Evolutionary conservation across 2,797 vertebrate genomes (phyloP), one percentile per base, ranked within the genome.

Genomic region (Heterohyrax brucei): DNA sequence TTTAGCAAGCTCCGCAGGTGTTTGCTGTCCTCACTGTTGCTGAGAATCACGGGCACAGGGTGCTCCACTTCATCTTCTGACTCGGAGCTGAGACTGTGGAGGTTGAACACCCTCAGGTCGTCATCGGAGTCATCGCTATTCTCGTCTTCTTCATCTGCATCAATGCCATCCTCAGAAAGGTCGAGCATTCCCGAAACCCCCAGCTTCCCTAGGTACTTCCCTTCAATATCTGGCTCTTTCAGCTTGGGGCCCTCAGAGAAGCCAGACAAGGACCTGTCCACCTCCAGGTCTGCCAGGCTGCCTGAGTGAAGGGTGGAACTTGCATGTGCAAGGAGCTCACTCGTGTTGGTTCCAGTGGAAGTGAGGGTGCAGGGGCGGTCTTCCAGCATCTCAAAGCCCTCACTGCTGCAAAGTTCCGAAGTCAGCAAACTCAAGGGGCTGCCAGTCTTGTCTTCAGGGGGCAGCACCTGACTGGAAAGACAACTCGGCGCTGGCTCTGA

Each of bases 91-190:
- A 99, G 99, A 97, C 99, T 99, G 95, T 99, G 99, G 48, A 99
- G 98, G 96, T 98, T 98, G 97, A 99, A 99, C 0, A 99, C 99
- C 33, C 99, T 99, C 94, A 99, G 97, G 95, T 99, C 99, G 0
- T 99, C 99, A 0, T 99, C 99, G 0, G 99, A 99, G 97, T 99
- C 99, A 0, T 99, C 99, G 2, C 99, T 99, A 98, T 99, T 99
- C 96, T 99, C 99, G 24, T 99, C 99, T 96, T 99, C 99, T 97
- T 99, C 99, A 5, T 99, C 99, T 0, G 99, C 99, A 10, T 99
- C 99, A 26, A 99, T 98, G 0, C 99, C 99, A 0, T 99, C 99
- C 97, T 99, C 99, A 0, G 98, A 98, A 14, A 98, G 98, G 33
- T 99, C 99, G 0, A 98, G 96, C 86, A 98, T 93, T 0, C 98